Evolutionary conservation across 1,140 invertebrate species (phyloP).

Genomic region (Lucilia sericata): DNA sequence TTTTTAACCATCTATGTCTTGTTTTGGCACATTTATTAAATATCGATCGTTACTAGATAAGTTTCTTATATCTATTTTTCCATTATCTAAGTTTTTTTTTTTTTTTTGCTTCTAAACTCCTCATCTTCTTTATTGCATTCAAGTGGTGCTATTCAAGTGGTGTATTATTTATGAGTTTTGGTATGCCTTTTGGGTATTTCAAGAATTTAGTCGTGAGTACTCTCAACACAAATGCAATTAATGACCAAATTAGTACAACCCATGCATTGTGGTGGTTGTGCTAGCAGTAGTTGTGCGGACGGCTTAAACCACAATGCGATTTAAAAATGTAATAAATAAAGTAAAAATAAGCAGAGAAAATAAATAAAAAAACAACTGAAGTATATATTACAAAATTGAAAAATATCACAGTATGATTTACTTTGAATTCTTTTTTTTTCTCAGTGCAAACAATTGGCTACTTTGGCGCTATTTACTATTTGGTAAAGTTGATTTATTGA

Average conservation of each 20-base stretch:
- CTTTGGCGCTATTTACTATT: constrained; percentile 7
- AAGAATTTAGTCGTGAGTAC: constrained; percentile 57
- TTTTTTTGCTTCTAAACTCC: constrained; percentile 11
- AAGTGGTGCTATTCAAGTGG: constrained; percentile 53
- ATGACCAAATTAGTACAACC: constrained; percentile 65
- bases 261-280: constrained; percentile 48
- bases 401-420: background rate
- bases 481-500: constrained; percentile 38
- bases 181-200: constrained; percentile 66
- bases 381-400: constrained; percentile 1
- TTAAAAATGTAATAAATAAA: background rate
- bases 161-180: constrained; percentile 67
- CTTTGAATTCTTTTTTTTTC: background rate
- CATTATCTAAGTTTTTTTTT: background rate
- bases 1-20: constrained; percentile 52
- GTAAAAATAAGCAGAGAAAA: background rate
- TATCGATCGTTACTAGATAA: constrained; percentile 54
- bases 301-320: constrained; percentile 51
- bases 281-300: background rate
- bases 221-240: constrained; percentile 59
- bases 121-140: background rate
- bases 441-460: background rate
- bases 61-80: background rate
- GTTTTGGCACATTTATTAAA: constrained; percentile 65
- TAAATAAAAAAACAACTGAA: constrained; percentile 44